Conservation (phyloP, 1,140 invertebrate species). For the Conopomorpha cramerella region DNA sequence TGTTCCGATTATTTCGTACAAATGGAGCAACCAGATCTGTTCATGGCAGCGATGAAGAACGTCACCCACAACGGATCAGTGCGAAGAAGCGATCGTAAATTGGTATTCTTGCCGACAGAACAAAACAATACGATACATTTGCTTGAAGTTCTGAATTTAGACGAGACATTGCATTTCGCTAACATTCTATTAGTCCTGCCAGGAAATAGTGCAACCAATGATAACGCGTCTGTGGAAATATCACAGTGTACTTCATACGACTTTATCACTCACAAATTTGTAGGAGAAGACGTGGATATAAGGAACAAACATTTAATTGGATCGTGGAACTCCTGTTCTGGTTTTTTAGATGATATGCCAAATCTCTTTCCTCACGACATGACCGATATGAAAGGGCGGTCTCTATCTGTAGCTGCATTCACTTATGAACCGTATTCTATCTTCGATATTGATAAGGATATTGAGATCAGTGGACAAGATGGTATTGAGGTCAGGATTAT, state of each 20-base stretch:
- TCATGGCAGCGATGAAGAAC: slow-evolving; percentile 28
- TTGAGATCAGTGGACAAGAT: slow-evolving; percentile 23
- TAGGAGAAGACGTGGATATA: slow-evolving; percentile 18
- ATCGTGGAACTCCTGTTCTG: slow-evolving; percentile 29
- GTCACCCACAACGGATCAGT: slow-evolving; percentile 21
- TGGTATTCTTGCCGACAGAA: slow-evolving; percentile 26
- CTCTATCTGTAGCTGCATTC: slow-evolving; percentile 34
- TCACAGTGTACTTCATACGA: slow-evolving; percentile 21
- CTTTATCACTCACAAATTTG: slow-evolving; percentile 34
- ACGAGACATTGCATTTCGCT: slow-evolving; percentile 23
- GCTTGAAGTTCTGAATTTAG: slow-evolving; percentile 21
- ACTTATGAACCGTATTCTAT: slow-evolving; percentile 46
- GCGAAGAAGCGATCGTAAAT: slow-evolving; percentile 34
- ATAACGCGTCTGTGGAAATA: neutral
- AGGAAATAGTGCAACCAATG: neutral
- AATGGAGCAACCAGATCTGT: slow-evolving; percentile 19
- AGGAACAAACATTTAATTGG: slow-evolving; percentile 21
- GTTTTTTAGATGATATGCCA: slow-evolving; percentile 18
- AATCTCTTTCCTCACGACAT: slow-evolving; percentile 41
- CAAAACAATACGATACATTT: slow-evolving; percentile 6
- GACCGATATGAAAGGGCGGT: slow-evolving; percentile 33
- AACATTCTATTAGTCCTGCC: slow-evolving; percentile 8
- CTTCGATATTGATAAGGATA: slow-evolving; percentile 24
- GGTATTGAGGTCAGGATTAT: slow-evolving; percentile 42
- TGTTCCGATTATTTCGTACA: slow-evolving; percentile 43